Evolutionary conservation across 2,113 vertebrate species (phyloP).

Genomic region (Lasiurus cinereus): DNA sequence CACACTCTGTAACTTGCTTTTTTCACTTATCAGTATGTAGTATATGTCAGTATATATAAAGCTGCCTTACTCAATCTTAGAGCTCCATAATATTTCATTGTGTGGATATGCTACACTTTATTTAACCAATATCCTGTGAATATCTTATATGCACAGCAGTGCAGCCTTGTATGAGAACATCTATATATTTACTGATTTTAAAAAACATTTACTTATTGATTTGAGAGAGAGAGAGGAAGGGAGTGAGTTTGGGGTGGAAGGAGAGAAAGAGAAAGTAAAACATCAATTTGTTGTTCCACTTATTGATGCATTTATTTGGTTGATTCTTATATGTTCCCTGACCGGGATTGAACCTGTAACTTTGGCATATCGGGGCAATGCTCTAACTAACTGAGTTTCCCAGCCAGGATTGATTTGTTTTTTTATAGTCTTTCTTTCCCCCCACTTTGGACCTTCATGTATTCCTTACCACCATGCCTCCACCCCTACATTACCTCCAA

Average conservation of each 20-base stretch:
- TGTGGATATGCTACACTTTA: background rate
- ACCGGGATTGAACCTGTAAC: background rate
- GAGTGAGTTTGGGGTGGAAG: no score
- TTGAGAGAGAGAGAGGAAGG: background rate
- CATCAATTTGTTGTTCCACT: background rate
- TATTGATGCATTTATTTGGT: background rate
- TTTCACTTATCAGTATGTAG: background rate
- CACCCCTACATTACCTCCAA: no score
- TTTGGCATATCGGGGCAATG: no score
- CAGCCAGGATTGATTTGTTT: background rate
- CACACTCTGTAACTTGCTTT: background rate
- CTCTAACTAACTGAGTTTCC: background rate
- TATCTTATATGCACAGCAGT: background rate
- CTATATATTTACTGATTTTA: background rate
- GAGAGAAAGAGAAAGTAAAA: background rate
- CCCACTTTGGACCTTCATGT: background rate
- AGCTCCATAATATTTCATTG: background rate
- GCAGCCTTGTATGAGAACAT: slow-evolving; percentile 27
- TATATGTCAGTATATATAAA: background rate
- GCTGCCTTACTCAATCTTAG: background rate
- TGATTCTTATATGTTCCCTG: background rate
- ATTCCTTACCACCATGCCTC: background rate
- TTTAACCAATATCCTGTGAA: background rate
- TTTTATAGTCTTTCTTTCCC: background rate
- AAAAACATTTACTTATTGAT: background rate